Percentiles rank a stretch among this genome's conserved stretches.
Conservation (phyloP, 2,888 invertebrate species). For the Buathra laborator region DNA sequence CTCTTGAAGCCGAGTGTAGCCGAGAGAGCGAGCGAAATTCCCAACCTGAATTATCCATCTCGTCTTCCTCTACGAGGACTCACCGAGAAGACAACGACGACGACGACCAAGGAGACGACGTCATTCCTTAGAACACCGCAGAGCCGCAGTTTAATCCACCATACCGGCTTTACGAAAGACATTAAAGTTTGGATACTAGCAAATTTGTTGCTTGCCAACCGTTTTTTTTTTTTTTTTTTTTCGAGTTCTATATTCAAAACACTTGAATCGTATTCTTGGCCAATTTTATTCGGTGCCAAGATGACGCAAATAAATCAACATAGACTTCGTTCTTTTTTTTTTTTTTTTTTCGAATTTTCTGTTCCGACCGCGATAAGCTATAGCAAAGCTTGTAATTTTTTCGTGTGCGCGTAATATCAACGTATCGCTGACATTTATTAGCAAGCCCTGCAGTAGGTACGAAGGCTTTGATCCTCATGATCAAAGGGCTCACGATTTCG, state of each 20-base stretch:
- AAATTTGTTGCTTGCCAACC: neutral
- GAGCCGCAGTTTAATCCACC: constrained; percentile 4
- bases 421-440: neutral
- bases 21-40: constrained; percentile 32
- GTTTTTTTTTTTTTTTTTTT: neutral
- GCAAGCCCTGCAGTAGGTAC: neutral
- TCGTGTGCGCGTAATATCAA: neutral
- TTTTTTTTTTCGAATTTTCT: neutral
- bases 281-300: neutral
- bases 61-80: constrained; percentile 34
- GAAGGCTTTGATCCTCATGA: constrained; percentile 19
- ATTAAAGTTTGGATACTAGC: constrained; percentile 2
- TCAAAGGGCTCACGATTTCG: constrained; percentile 36
- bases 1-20: constrained; percentile 17
- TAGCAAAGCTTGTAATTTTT: constrained; percentile 4
- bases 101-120: neutral
- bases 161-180: neutral
- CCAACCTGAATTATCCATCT: constrained; percentile 51
- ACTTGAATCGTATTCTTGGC: neutral
- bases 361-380: neutral
- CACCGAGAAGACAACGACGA: constrained; percentile 14
- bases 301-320: neutral
- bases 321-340: neutral
- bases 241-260: neutral
- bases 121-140: neutral